These are phyloP conservation scores for Pteropus alecto DNA, from an alignment of 2,113 vertebrate genomes.

Conservation along the genomic window DNA sequence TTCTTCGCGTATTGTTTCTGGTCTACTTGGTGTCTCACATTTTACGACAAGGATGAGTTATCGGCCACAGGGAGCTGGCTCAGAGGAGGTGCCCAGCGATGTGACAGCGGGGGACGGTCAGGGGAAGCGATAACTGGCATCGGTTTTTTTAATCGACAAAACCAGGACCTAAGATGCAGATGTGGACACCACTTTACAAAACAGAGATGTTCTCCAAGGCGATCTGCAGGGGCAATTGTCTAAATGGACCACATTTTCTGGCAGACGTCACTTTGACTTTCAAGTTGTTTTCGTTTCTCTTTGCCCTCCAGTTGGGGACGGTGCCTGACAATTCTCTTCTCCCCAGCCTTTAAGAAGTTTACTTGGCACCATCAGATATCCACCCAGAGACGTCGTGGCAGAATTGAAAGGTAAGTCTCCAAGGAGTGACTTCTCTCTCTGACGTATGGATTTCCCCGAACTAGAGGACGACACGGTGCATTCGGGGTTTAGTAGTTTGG, in stretches of 20 bases:
- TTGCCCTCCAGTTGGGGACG: neutral
- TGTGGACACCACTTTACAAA: neutral
- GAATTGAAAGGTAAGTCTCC: neutral
- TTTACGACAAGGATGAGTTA: neutral
- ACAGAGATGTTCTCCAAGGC: neutral
- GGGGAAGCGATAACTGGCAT: neutral
- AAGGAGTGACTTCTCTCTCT: accelerated
- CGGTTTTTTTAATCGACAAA: neutral
- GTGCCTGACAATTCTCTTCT: neutral
- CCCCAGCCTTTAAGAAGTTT: neutral
- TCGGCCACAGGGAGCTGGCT: neutral
- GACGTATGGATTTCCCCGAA: neutral
- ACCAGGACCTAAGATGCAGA: neutral
- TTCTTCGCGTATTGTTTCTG: neutral
- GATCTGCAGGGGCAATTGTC: neutral
- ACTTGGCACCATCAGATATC: neutral
- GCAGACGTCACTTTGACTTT: neutral
- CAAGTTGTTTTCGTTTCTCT: neutral
- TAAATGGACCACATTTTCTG: neutral
- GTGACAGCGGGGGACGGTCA: accelerated
- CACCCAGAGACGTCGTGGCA: accelerated
- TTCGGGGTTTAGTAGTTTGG: neutral
- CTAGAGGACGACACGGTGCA: too few relatives aligned
- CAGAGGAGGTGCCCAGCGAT: neutral
- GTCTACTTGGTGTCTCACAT: neutral